A percentile compares a stretch with the other conserved stretches of the same genome.
phyloP scores from a whole-genome alignment of 2,797 vertebrate genomes.

The Rhabdophis nuchalis region DNA sequence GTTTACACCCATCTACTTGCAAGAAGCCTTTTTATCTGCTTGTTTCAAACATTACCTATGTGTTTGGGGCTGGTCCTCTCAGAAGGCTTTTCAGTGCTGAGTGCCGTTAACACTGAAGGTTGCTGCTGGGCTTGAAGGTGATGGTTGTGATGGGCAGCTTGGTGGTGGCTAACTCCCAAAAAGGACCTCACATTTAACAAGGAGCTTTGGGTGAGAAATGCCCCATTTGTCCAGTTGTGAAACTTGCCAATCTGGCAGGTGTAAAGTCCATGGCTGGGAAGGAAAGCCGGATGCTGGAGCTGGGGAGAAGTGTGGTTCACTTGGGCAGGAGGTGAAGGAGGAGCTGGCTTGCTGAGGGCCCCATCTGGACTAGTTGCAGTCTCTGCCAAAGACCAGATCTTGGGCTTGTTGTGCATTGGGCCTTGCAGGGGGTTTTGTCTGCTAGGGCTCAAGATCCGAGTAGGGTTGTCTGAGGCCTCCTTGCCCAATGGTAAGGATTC shows the following conservation, averaged over 20 bases:
- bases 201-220: slow-evolving; percentile 93
- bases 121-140: slow-evolving; percentile 77
- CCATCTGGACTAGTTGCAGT: slow-evolving; percentile 93
- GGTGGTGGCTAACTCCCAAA: slow-evolving; percentile 91
- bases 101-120: slow-evolving; percentile 76
- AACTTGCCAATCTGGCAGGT: slow-evolving; percentile 98
- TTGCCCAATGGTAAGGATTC: slow-evolving; percentile 79
- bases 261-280: slow-evolving; percentile 97
- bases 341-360: slow-evolving; percentile 85
- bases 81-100: slow-evolving; percentile 80
- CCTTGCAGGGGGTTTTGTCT: slow-evolving; percentile 81
- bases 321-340: slow-evolving; percentile 79
- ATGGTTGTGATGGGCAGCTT: slow-evolving; percentile 77
- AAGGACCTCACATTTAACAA: slow-evolving; percentile 94
- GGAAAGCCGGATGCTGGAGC: slow-evolving; percentile 91
- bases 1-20: neutral
- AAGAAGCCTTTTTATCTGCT: neutral
- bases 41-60: slow-evolving; percentile 79
- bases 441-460: slow-evolving; percentile 81
- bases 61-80: slow-evolving; percentile 88
- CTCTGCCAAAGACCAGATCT: slow-evolving; percentile 98
- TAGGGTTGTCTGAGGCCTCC: slow-evolving; percentile 81
- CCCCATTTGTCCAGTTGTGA: slow-evolving; percentile 97
- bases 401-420: slow-evolving; percentile 90
- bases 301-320: slow-evolving; percentile 77